A percentile compares a stretch with the other conserved stretches of the same genome.
These are phyloP conservation scores for Epizoanthus stellaris DNA, from an alignment of 92 coral and sea anemone genomes.

Conservation along the genomic window DNA sequence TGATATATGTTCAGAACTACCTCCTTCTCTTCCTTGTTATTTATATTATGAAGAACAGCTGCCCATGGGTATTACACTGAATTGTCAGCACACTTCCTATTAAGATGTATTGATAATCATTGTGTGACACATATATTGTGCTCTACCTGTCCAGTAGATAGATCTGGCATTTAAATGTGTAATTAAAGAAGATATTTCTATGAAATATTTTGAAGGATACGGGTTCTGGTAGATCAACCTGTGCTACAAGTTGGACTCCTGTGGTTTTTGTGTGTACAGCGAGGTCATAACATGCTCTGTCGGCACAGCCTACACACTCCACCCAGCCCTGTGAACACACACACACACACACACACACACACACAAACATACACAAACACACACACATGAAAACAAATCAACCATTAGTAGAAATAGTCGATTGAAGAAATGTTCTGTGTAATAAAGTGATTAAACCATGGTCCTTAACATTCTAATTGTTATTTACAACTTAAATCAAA, in stretches of 20 bases:
- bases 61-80: too few relatives aligned
- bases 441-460: too few relatives aligned
- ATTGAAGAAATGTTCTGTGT: not conserved
- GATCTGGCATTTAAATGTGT: not conserved
- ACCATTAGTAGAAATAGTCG: not conserved
- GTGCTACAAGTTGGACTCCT: slow-evolving; percentile 93
- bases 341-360: slow-evolving; percentile 49
- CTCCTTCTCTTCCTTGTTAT: too few relatives aligned
- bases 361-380: slow-evolving; percentile 87
- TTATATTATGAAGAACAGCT: too few relatives aligned
- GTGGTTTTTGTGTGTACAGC: slow-evolving; percentile 92
- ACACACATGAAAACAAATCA: not conserved
- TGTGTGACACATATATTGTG: too few relatives aligned
- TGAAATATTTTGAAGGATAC: slow-evolving; percentile 69
- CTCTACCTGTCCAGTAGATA: too few relatives aligned
- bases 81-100: too few relatives aligned
- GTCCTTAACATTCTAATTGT: too few relatives aligned
- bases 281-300: slow-evolving; percentile 95
- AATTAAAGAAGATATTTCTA: not conserved
- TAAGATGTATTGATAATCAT: too few relatives aligned
- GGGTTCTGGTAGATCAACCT: slow-evolving; percentile 94
- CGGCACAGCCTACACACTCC: slow-evolving; percentile 98
- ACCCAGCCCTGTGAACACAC: slow-evolving; percentile 90
- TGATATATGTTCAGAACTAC: too few relatives aligned
- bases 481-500: too few relatives aligned